These are phyloP conservation scores for Varroa destructor DNA, from an alignment of 1,140 invertebrate species.

Conservation along the genomic window DNA sequence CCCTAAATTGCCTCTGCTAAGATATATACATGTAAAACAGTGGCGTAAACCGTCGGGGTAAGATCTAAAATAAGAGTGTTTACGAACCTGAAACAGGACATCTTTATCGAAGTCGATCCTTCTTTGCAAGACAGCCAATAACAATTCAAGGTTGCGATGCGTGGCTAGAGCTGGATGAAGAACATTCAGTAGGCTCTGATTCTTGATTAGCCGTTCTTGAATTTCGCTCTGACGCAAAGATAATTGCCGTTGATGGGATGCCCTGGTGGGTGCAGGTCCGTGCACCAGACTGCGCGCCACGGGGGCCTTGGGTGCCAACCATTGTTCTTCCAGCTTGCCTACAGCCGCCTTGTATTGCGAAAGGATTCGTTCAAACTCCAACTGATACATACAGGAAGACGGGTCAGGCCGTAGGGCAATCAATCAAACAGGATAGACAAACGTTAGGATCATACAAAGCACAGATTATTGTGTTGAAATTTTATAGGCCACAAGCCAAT, in stretches of 20 bases:
- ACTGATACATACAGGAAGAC: conserved; percentile 55
- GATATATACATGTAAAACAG: no score
- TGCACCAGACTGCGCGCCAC: conserved; percentile 42
- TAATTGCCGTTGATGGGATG: conserved; percentile 73
- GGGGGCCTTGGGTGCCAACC: conserved; percentile 42
- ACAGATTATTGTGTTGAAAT: no score
- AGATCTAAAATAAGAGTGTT: not conserved
- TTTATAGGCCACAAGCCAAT: no score
- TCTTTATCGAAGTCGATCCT: conserved; percentile 58
- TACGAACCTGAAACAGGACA: conserved; percentile 47
- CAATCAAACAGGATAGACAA: no score
- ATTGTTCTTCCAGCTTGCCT: conserved; percentile 68
- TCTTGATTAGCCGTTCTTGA: conserved; percentile 75
- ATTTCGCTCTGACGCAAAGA: conserved; percentile 57
- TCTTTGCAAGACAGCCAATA: conserved; percentile 50
- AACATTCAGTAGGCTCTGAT: conserved; percentile 71
- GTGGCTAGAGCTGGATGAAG: conserved; percentile 52
- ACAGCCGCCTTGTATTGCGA: conserved; percentile 73
- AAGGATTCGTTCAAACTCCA: conserved; percentile 65
- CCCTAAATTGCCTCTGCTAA: no score
- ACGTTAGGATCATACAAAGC: no score
- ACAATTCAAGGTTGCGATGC: conserved; percentile 47
- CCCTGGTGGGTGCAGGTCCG: conserved; percentile 64
- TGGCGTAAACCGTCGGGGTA: not conserved
- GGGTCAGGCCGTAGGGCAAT: no score